These are phyloP conservation scores for Idaea dimidiata DNA, from an alignment of 2,888 invertebrate genomes.

Conservation along the genomic window DNA sequence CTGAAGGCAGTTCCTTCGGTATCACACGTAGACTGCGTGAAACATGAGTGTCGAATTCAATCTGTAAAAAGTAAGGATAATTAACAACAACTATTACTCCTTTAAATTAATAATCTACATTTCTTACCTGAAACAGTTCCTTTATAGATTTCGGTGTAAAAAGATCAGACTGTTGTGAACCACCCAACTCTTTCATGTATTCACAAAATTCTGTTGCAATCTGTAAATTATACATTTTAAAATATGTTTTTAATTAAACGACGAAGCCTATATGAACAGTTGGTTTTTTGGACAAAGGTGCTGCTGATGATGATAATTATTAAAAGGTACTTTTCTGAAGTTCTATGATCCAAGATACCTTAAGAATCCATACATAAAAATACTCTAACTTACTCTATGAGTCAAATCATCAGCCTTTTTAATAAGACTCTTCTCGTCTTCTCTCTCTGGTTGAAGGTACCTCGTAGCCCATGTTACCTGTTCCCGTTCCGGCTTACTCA, in stretches of 20 bases:
- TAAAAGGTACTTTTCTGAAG: background rate
- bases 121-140: slow-evolving; percentile 70
- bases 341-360: no score
- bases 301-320: no score
- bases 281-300: no score
- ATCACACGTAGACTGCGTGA: slow-evolving; percentile 76
- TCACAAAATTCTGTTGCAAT: slow-evolving; percentile 72
- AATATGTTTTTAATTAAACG: no score
- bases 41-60: slow-evolving; percentile 80
- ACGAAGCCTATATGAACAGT: no score
- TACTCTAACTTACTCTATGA: slow-evolving; percentile 48
- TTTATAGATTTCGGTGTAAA: slow-evolving; percentile 74
- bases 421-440: slow-evolving; percentile 71
- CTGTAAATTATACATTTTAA: slow-evolving; percentile 33
- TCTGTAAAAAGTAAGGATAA: slow-evolving; percentile 47
- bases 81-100: background rate
- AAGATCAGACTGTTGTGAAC: slow-evolving; percentile 71
- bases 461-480: slow-evolving; percentile 71
- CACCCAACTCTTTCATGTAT: slow-evolving; percentile 73
- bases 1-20: slow-evolving; percentile 80
- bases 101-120: background rate
- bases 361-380: no score
- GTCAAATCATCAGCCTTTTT: slow-evolving; percentile 74
- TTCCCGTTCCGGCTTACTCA: slow-evolving; percentile 65
- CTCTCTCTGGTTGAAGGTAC: slow-evolving; percentile 68